phyloP scores from a whole-genome alignment of 2,888 invertebrate genomes.

The Polydesmus complanatus region DNA sequence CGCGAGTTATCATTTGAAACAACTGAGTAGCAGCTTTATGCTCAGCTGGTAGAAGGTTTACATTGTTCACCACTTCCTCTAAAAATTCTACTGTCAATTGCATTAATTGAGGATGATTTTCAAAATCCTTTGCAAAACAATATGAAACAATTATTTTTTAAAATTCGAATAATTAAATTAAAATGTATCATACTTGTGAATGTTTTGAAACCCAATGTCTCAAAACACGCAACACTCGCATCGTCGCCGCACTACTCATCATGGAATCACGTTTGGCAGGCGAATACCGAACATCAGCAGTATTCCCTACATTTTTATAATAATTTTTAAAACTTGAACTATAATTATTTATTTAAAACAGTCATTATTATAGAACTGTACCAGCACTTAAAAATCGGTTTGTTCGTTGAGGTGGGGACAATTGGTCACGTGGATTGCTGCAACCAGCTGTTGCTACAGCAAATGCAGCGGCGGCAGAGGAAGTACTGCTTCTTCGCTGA shows the following conservation, averaged over 20 bases:
- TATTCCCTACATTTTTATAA: slow-evolving; percentile 7
- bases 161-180: background rate
- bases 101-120: slow-evolving; percentile 56
- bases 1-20: slow-evolving; percentile 54
- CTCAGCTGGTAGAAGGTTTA: slow-evolving; percentile 65
- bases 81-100: slow-evolving; percentile 68
- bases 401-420: slow-evolving; percentile 15
- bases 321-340: too few relatives aligned
- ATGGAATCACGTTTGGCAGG: slow-evolving; percentile 44
- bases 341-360: background rate
- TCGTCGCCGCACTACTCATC: slow-evolving; percentile 83
- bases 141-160: background rate
- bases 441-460: slow-evolving; percentile 82
- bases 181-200: slow-evolving; percentile 42
- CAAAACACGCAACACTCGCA: slow-evolving; percentile 77
- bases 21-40: slow-evolving; percentile 77
- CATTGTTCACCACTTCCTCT: slow-evolving; percentile 70
- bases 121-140: slow-evolving; percentile 48
- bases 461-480: slow-evolving; percentile 76
- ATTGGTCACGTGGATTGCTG: slow-evolving; percentile 59
- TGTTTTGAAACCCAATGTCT: slow-evolving; percentile 87
- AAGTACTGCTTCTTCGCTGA: slow-evolving; percentile 71
- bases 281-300: slow-evolving; percentile 8
- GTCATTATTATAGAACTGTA: background rate
- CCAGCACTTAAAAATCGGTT: slow-evolving; percentile 15